These are phyloP conservation scores for Cordilura impudica DNA, from an alignment of 2,888 invertebrate species.

Conservation along the genomic window DNA sequence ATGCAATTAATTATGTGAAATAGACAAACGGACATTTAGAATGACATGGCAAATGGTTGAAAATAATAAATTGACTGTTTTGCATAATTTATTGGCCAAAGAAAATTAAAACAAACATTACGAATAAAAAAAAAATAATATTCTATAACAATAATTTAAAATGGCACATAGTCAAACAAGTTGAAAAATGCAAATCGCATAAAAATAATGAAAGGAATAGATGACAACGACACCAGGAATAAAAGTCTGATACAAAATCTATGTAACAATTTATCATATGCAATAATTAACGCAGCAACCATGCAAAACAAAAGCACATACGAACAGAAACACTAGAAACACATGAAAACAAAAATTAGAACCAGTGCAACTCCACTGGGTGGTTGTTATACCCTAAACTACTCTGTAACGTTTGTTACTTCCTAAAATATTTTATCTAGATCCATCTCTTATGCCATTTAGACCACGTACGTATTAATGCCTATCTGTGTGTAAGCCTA, in stretches of 20 bases:
- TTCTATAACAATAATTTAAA: constrained; percentile 11
- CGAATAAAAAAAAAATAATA: constrained; percentile 4
- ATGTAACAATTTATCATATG: constrained; percentile 1
- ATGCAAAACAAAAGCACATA: background rate
- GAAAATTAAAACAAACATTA: constrained; percentile 56
- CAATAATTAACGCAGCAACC: constrained; percentile 23
- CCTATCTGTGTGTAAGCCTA: no score
- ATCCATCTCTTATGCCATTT: no score
- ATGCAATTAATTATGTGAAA: constrained; percentile 62
- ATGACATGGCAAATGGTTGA: constrained; percentile 54
- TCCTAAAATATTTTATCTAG: no score
- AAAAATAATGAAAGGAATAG: background rate
- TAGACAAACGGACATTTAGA: constrained; percentile 57
- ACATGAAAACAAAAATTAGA: background rate
- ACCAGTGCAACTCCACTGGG: background rate
- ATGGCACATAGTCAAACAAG: constrained; percentile 28
- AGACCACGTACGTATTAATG: no score
- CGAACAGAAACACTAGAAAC: background rate
- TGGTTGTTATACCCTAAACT: background rate
- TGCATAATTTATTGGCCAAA: constrained; percentile 59
- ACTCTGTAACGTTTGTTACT: no score
- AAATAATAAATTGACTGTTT: constrained; percentile 58
- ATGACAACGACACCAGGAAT: background rate
- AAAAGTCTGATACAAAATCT: background rate
- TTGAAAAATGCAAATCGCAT: constrained; percentile 1